Evolutionary conservation across 2,888 invertebrate genomes (phyloP).

Genomic region (Odontocerum albicorne): DNA sequence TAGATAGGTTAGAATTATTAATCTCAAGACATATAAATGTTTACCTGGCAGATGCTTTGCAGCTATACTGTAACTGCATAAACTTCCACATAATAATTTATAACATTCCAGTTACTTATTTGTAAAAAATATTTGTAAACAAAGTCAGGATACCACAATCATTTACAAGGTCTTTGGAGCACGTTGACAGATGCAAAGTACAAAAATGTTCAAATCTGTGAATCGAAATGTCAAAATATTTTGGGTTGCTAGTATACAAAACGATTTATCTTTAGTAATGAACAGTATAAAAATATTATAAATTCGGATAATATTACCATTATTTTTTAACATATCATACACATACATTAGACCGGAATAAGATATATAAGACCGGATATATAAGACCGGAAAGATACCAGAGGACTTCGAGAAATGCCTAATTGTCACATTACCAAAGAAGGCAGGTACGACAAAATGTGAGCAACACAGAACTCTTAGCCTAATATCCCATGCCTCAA

Average conservation of each 20-base stretch:
- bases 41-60: slow-evolving; percentile 16
- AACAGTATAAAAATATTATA: too few relatives aligned
- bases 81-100: slow-evolving; percentile 27
- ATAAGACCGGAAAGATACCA: too few relatives aligned
- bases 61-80: slow-evolving; percentile 13
- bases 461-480: too few relatives aligned
- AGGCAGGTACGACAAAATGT: too few relatives aligned
- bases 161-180: too few relatives aligned
- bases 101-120: background rate
- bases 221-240: slow-evolving; percentile 5
- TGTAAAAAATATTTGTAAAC: background rate
- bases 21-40: background rate
- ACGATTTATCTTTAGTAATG: background rate
- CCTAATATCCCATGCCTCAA: too few relatives aligned
- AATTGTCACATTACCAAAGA: too few relatives aligned
- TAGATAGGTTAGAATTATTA: slow-evolving; percentile 6
- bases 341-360: too few relatives aligned
- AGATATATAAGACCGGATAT: too few relatives aligned
- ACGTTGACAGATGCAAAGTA: background rate
- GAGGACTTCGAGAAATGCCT: too few relatives aligned
- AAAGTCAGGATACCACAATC: background rate
- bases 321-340: too few relatives aligned
- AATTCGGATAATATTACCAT: too few relatives aligned
- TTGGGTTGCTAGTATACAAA: background rate
- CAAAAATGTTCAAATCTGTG: slow-evolving; percentile 7